Percentiles rank a stretch among this genome's conserved stretches.
Evolutionary conservation across 2,888 invertebrate species (phyloP).

Genomic region (Notodromas monacha): DNA sequence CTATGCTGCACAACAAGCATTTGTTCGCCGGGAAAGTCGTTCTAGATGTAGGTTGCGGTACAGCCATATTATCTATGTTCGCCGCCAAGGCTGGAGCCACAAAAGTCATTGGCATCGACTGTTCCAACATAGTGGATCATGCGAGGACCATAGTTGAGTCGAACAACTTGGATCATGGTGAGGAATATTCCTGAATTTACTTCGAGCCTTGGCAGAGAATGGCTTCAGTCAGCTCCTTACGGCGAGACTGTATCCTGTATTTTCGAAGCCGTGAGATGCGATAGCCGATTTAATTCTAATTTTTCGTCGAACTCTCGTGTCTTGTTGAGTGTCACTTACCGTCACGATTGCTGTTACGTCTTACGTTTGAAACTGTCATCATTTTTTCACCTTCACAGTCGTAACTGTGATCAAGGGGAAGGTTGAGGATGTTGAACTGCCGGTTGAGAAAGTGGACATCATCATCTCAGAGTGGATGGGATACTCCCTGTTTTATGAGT

Average conservation of each 20-base stretch:
- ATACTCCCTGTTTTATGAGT: conserved; percentile 81
- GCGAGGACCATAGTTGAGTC: conserved; percentile 66
- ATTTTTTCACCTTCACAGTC: no score
- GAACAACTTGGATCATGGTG: conserved; percentile 19
- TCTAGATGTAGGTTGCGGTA: conserved; percentile 91
- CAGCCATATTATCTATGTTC: conserved; percentile 97
- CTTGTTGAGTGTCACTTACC: no score
- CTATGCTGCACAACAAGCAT: conserved; percentile 98
- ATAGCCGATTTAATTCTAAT: no score
- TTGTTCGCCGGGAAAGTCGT: conserved; percentile 64
- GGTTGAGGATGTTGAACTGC: conserved; percentile 65
- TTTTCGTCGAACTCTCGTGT: no score
- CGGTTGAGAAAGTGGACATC: conserved; percentile 73
- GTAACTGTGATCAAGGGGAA: conserved; percentile 58
- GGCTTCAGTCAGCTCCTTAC: no score
- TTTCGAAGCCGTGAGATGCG: conserved; percentile 2
- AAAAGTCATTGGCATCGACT: conserved; percentile 82
- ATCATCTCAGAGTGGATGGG: conserved; percentile 52
- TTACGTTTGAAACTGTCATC: no score
- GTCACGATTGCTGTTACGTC: no score
- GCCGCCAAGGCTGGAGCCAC: conserved; percentile 93
- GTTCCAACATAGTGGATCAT: conserved; percentile 91
- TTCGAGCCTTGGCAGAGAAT: conserved; percentile 11
- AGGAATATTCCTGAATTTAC: no score
- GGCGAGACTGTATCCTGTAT: no score